These are phyloP conservation scores for Rhingia rostrata DNA, from an alignment of 2,888 invertebrate species.

Conservation along the genomic window DNA sequence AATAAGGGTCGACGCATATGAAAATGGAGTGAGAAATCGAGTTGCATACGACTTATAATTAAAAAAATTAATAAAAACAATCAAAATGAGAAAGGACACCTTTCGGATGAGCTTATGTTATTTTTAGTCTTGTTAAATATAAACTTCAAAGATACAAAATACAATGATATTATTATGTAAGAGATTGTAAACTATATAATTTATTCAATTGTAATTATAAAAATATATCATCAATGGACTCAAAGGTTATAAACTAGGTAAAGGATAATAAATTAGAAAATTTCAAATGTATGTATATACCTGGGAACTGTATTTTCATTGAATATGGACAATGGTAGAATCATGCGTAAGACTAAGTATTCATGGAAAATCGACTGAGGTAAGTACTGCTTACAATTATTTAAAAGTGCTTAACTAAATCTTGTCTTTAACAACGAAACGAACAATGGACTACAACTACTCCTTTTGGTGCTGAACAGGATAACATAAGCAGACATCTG, in stretches of 20 bases:
- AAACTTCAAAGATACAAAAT: conserved; percentile 2
- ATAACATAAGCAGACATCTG: too few relatives aligned
- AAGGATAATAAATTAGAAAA: conserved; percentile 66
- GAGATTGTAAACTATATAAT: conserved; percentile 66
- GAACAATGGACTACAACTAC: too few relatives aligned
- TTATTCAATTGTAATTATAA: conserved; percentile 65
- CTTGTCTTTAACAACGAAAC: too few relatives aligned
- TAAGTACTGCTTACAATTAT: too few relatives aligned
- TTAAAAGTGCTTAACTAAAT: too few relatives aligned
- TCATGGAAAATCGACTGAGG: too few relatives aligned
- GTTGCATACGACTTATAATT: conserved; percentile 1
- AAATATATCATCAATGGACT: conserved; percentile 56
- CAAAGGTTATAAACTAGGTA: conserved; percentile 69
- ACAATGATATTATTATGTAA: conserved; percentile 26
- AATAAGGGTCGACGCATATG: not conserved
- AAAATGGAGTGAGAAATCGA: conserved; percentile 3
- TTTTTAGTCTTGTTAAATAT: conserved; percentile 64
- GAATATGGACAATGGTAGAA: not conserved
- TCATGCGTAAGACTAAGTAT: not conserved
- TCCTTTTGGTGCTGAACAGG: too few relatives aligned
- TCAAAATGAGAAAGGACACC: conserved; percentile 61
- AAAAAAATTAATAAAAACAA: conserved; percentile 42
- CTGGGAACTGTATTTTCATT: not conserved
- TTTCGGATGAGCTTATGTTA: conserved; percentile 68
- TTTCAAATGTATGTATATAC: conserved; percentile 31